phyloP scores from a whole-genome alignment of 2,797 vertebrate species.

The Cirrhinus molitorella region DNA sequence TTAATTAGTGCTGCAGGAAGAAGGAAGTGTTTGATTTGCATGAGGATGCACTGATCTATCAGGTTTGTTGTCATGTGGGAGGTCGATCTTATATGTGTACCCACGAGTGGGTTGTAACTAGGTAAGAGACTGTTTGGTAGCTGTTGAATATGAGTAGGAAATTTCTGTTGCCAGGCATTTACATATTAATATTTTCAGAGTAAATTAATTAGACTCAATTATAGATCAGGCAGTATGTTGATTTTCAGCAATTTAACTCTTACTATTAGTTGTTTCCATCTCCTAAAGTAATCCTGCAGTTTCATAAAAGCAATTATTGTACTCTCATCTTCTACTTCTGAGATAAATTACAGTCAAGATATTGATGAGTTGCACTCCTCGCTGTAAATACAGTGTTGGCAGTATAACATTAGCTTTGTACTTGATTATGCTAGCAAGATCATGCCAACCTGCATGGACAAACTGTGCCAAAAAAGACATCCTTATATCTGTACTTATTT shows the following conservation, averaged over 20 bases:
- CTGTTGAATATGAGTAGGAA: background rate
- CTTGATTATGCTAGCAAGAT: background rate
- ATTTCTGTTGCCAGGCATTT: slow-evolving; percentile 21
- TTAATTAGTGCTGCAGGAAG: background rate
- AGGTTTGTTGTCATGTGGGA: slow-evolving; percentile 8
- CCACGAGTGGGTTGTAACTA: slow-evolving; percentile 1
- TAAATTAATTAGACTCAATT: slow-evolving; percentile 3
- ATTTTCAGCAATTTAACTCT: background rate
- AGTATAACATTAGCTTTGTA: background rate
- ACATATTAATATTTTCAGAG: background rate
- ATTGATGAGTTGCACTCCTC: slow-evolving; percentile 5
- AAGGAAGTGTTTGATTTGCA: slow-evolving; percentile 1
- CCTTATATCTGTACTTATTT: background rate
- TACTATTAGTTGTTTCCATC: background rate
- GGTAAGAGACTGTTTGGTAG: background rate
- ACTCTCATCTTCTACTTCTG: slow-evolving; percentile 1
- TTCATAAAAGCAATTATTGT: background rate
- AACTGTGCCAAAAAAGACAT: background rate
- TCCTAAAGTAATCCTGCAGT: background rate
- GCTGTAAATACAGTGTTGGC: background rate
- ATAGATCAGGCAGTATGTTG: background rate
- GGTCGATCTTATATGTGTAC: background rate
- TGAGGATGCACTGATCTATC: background rate
- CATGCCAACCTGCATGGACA: background rate
- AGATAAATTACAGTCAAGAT: background rate